phyloP scores from a whole-genome alignment of 2,888 invertebrate species.

The Nysson spinosus region DNA sequence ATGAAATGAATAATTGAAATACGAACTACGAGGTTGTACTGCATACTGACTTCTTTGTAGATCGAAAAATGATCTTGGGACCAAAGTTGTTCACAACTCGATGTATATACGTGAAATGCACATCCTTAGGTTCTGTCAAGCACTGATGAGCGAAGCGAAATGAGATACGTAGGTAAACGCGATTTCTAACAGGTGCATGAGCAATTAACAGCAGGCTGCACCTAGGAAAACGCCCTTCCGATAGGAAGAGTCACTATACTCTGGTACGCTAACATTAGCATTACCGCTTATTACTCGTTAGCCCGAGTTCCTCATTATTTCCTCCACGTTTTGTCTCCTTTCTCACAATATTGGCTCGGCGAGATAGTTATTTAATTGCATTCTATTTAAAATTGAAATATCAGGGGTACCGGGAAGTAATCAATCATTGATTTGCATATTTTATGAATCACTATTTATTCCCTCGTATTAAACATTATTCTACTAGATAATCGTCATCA shows the following conservation, averaged over 20 bases:
- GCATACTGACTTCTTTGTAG: no score
- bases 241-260: slow-evolving; percentile 24
- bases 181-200: slow-evolving; percentile 52
- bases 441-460: no score
- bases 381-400: no score
- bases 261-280: slow-evolving; percentile 26
- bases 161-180: slow-evolving; percentile 38
- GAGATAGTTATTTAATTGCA: no score
- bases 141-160: slow-evolving; percentile 20
- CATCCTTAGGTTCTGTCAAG: slow-evolving; percentile 39
- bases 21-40: no score
- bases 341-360: neutral
- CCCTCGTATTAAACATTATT: no score
- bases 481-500: no score
- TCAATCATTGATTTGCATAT: no score
- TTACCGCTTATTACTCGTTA: slow-evolving; percentile 35
- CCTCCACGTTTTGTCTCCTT: neutral
- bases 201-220: slow-evolving; percentile 58
- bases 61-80: no score
- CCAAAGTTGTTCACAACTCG: no score
- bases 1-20: no score
- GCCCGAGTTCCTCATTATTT: slow-evolving; percentile 15
- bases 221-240: slow-evolving; percentile 54
- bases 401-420: no score
- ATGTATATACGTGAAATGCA: slow-evolving; percentile 2